Base-by-base conservation (phyloP, 2,797 vertebrate species). In the Eidolon dupreanum region DNA sequence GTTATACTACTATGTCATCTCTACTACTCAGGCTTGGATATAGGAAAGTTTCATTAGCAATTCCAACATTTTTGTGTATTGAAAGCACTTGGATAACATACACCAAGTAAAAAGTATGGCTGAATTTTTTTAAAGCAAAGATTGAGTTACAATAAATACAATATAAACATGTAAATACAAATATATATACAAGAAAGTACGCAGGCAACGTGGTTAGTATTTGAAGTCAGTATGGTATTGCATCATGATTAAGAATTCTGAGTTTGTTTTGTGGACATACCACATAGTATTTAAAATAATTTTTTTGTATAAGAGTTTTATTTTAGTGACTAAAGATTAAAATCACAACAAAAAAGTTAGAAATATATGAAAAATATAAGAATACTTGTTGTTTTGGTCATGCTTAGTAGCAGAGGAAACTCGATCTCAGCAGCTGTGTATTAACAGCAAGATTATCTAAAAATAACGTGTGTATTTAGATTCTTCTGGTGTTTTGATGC, bases 311-410 rank as follows among this genome's bases (percentile, higher is more conserved):
- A 93, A 36, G 71, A 87, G 43, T 68, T 96, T 75, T 61, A 81
- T 90, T 86, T 79, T 74, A 31, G n/a, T 57, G n/a, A 79, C 71
- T 55, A 74, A 73, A 81, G 55, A 3, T 90, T 84, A 89, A 84
- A 95, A 19, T 77, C n/a, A 38, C 78, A 38, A 92, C 15, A 61
- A 92, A 61, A 91, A 51, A 90, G 49, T 24, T 90, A 90, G 36
- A 79, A 79, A 85, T 90, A 90, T 43, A 28, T 83, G 41, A 90
- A 78, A 93, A 79, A 79, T 84, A 20, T 33, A 89, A 59, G 22
- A 86, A 63, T 49, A 41, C 5, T 53, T 85, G 26, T 71, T 75
- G 31, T 85, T 84, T 85, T 71, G 28, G 22, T 33, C 65, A 95
- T 28, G 33, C 33, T 90, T 10, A 79, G 28, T 55, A 57, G 36